Evolutionary conservation across 2,113 vertebrate species (phyloP), one percentile per base, ranked within the genome.

Genomic region (Capra hircus): DNA sequence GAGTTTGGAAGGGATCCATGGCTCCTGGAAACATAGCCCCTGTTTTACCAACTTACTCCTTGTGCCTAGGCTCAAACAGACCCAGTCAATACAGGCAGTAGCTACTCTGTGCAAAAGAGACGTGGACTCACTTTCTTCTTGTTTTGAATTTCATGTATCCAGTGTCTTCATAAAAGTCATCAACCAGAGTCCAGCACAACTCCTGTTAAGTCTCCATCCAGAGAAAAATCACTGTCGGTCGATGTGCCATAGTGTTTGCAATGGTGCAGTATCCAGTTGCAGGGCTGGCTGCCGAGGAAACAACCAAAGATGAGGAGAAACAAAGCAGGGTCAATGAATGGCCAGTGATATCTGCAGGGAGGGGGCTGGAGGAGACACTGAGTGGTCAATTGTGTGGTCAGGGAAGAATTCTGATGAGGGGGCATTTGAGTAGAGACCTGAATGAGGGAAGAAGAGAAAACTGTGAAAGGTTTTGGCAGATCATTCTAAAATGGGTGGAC

Each of bases 241-340:
- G 2, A 5, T 1, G 30, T 4, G 19, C 16, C 0, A 0, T 2
- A 7, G 2, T 10, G 10, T 40, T 60, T 52, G 19, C 19, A 17
- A 16, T 3, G 40, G n/a, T 1, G 23, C 19, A 5, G 4, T 0
- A 19, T 7, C 19, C n/a, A 27, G 10, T 13, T 21, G 81, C 15
- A 36, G 3, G 5, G 10, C 6, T 3, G 16, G 3, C 19, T 85
- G 6, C 14, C 15, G 4, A 27, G 2, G 6, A 27, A 12, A 17
- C 11, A 36, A 15, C 27, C 52, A 0, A 55, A 8, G 81, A n/a
- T 2, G 1, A 83, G 62, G 71, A 45, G 55, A 53, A 82, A 40
- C 4, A 52, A 8, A 55, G 15, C 7, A 8, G n/a, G 1, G 3
- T 9, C 13, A 57, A 9, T 7, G 13, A 43, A 7, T 0, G 74